Conservation (phyloP, 92 coral and sea anemone genomes). For the Epizoanthus fatuus region DNA sequence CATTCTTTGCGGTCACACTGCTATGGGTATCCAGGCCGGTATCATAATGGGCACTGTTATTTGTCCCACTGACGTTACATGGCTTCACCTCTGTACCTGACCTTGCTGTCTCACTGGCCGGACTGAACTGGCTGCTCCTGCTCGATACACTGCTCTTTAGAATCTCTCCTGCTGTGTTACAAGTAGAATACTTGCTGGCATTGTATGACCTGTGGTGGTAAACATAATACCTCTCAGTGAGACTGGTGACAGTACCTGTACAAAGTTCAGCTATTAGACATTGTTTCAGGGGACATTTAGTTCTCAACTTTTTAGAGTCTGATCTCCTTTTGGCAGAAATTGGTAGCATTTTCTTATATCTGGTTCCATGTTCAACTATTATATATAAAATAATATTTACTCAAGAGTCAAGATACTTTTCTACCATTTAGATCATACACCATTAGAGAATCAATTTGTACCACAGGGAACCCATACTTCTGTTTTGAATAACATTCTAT, state of each 20-base stretch:
- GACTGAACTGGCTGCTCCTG: background rate
- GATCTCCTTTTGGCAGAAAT: too few species aligned
- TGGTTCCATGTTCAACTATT: too few species aligned
- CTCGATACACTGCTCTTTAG: slow-evolving; percentile 35
- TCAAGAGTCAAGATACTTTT: too few species aligned
- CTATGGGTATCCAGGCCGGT: background rate
- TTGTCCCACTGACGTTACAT: background rate
- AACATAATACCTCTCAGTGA: background rate
- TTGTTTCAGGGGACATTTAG: background rate
- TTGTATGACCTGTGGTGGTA: slow-evolving; percentile 72
- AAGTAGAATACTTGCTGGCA: slow-evolving; percentile 90
- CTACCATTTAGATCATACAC: too few species aligned
- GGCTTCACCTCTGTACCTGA: background rate
- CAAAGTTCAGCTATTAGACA: background rate
- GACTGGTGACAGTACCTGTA: background rate
- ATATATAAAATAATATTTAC: too few species aligned
- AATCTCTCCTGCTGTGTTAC: slow-evolving; percentile 64
- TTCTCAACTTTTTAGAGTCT: too few species aligned
- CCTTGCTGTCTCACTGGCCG: slow-evolving; percentile 1
- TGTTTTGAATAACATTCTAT: too few species aligned
- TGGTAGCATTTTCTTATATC: too few species aligned
- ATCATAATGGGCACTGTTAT: background rate
- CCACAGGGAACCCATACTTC: too few species aligned
- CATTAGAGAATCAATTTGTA: too few species aligned
- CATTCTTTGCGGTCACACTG: background rate